Percentiles rank a stretch among this genome's conserved stretches.
phyloP scores from a whole-genome alignment of 2,888 invertebrate genomes.

The Harpalus rufipes region DNA sequence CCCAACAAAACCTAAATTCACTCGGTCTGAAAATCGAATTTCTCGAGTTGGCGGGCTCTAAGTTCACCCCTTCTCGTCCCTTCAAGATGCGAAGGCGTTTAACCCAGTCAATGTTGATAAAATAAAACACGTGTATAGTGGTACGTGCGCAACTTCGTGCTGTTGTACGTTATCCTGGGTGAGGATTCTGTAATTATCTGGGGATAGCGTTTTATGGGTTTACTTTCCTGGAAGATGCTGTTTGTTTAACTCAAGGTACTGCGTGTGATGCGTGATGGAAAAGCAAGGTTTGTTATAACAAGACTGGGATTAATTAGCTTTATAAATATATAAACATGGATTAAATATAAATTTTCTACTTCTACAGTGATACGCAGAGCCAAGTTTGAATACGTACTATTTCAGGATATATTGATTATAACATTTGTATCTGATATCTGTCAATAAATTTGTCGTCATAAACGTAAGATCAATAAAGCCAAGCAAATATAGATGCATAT shows the following conservation, averaged over 20 bases:
- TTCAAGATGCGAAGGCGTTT: constrained; percentile 29
- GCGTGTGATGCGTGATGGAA: background rate
- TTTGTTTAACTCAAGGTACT: constrained; percentile 42
- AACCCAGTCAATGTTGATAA: constrained; percentile 58
- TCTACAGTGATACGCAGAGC: background rate
- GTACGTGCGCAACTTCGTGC: constrained; percentile 29
- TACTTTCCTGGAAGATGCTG: constrained; percentile 28
- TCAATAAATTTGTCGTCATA: too few relatives aligned
- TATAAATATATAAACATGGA: background rate
- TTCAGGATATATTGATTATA: too few relatives aligned
- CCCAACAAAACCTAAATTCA: constrained; percentile 29
- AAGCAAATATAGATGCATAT: too few relatives aligned
- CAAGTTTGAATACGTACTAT: background rate
- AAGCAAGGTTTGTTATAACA: background rate
- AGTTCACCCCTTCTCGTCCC: constrained; percentile 14
- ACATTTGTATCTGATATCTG: too few relatives aligned
- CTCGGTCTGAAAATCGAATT: constrained; percentile 37
- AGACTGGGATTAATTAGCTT: background rate
- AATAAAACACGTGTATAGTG: constrained; percentile 57
- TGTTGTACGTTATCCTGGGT: constrained; percentile 37
- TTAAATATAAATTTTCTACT: background rate
- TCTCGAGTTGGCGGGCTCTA: constrained; percentile 44
- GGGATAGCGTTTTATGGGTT: constrained; percentile 39
- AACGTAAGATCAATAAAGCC: too few relatives aligned
- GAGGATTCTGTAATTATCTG: constrained; percentile 37